Percentiles rank a stretch among this genome's conserved stretches.
Evolutionary conservation across 2,888 invertebrate genomes (phyloP).

Genomic region (Pheosia tremula): DNA sequence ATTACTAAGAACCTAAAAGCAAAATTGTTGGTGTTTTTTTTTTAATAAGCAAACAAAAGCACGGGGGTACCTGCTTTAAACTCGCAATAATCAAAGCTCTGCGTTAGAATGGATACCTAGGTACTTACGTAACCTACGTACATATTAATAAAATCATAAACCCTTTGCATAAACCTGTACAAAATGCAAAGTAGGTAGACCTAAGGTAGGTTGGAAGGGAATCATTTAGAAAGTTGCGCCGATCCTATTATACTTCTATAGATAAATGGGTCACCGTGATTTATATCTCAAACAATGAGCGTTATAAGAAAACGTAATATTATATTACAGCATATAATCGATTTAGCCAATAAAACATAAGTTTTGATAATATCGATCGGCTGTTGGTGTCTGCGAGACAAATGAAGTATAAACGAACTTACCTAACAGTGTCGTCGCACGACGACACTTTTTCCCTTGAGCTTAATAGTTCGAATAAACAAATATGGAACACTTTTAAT

Average conservation of each 20-base stretch:
- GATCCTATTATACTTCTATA: constrained; percentile 14
- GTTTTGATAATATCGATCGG: constrained; percentile 76
- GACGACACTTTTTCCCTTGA: constrained; percentile 15
- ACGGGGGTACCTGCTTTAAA: too few relatives aligned
- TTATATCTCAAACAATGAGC: constrained; percentile 13
- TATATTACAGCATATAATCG: constrained; percentile 31
- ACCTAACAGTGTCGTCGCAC: constrained; percentile 38
- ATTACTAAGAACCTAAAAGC: too few relatives aligned
- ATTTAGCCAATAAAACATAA: constrained; percentile 49
- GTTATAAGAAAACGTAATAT: constrained; percentile 12
- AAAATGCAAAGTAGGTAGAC: neutral
- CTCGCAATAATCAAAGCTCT: too few relatives aligned
- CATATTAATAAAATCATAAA: neutral
- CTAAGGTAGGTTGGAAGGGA: neutral
- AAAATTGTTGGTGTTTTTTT: too few relatives aligned
- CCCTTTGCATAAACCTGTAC: neutral
- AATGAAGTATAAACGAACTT: constrained; percentile 33
- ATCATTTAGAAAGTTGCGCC: constrained; percentile 45
- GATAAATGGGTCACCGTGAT: constrained; percentile 44
- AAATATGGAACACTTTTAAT: constrained; percentile 30
- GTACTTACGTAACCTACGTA: neutral
- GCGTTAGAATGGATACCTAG: too few relatives aligned
- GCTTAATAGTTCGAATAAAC: constrained; percentile 12
- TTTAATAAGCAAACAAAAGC: too few relatives aligned
- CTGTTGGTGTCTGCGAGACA: constrained; percentile 50